phyloP scores from a whole-genome alignment of 2,888 invertebrate genomes.

The Liodrosophila aerea region DNA sequence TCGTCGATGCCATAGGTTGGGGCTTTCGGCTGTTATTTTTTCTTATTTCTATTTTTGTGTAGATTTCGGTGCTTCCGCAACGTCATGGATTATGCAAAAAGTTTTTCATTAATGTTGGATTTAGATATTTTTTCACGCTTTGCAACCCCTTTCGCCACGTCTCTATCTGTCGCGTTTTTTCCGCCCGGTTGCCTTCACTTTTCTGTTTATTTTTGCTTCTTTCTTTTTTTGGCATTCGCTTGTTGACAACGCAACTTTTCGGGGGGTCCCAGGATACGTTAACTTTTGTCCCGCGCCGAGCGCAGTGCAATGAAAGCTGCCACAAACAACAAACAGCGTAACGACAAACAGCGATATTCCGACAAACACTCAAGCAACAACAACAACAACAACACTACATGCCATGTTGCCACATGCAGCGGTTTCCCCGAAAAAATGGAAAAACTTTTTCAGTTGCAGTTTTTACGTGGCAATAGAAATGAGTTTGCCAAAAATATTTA shows the following conservation, averaged over 20 bases:
- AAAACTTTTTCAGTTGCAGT: slow-evolving; percentile 35
- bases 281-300: slow-evolving; percentile 64
- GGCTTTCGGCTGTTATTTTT: slow-evolving; percentile 13
- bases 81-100: slow-evolving; percentile 80
- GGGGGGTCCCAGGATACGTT: slow-evolving; percentile 72
- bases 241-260: slow-evolving; percentile 73
- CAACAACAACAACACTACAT: neutral
- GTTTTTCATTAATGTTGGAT: slow-evolving; percentile 81
- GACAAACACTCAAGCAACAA: slow-evolving; percentile 51
- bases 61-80: slow-evolving; percentile 17
- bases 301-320: slow-evolving; percentile 71
- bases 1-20: slow-evolving; percentile 52
- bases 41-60: slow-evolving; percentile 8
- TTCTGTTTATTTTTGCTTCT: slow-evolving; percentile 4
- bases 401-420: slow-evolving; percentile 24
- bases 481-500: slow-evolving; percentile 27
- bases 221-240: slow-evolving; percentile 42
- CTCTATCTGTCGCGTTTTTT: slow-evolving; percentile 40
- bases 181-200: slow-evolving; percentile 51
- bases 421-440: slow-evolving; percentile 21
- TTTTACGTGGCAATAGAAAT: slow-evolving; percentile 29
- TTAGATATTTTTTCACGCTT: slow-evolving; percentile 77
- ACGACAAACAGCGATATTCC: slow-evolving; percentile 57
- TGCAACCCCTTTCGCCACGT: slow-evolving; percentile 25
- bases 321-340: slow-evolving; percentile 64